Evolutionary conservation across 2,797 vertebrate genomes (phyloP).

Genomic region (Microctenopoma stevenorrisi): DNA sequence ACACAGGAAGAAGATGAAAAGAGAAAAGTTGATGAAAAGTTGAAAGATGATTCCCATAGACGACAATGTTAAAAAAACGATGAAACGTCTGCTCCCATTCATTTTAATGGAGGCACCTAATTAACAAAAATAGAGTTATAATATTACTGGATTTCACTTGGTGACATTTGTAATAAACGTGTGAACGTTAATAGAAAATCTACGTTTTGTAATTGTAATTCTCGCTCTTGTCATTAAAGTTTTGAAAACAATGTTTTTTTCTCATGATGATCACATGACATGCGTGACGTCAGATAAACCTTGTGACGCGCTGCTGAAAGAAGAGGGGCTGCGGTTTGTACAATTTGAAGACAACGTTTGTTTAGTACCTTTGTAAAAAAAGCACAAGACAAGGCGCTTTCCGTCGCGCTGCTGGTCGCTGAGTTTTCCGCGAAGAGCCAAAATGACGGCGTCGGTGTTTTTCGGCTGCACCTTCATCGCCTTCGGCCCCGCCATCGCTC

Average conservation of each 20-base stretch:
- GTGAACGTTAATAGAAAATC: too few relatives aligned
- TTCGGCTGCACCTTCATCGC: slow-evolving; percentile 88
- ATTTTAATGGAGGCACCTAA: too few relatives aligned
- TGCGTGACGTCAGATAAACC: neutral
- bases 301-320: neutral
- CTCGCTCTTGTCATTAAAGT: neutral
- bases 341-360: neutral
- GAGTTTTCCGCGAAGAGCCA: slow-evolving; percentile 22
- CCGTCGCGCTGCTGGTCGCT: slow-evolving; percentile 4
- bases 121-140: too few relatives aligned
- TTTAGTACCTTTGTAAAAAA: rapidly evolving
- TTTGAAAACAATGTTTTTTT: neutral
- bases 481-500: slow-evolving; percentile 85
- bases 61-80: too few relatives aligned
- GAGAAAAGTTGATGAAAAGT: too few relatives aligned
- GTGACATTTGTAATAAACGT: too few relatives aligned
- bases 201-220: too few relatives aligned
- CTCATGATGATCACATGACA: neutral
- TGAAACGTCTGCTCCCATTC: too few relatives aligned
- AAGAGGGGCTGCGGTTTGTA: neutral
- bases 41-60: too few relatives aligned
- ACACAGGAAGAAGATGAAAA: too few relatives aligned
- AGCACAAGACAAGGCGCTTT: neutral
- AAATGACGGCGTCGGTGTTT: slow-evolving; percentile 86
- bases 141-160: too few relatives aligned